Percentiles rank a stretch among this genome's conserved stretches.
Conservation (phyloP, 2,888 invertebrate genomes). For the Catocala fraxini region DNA sequence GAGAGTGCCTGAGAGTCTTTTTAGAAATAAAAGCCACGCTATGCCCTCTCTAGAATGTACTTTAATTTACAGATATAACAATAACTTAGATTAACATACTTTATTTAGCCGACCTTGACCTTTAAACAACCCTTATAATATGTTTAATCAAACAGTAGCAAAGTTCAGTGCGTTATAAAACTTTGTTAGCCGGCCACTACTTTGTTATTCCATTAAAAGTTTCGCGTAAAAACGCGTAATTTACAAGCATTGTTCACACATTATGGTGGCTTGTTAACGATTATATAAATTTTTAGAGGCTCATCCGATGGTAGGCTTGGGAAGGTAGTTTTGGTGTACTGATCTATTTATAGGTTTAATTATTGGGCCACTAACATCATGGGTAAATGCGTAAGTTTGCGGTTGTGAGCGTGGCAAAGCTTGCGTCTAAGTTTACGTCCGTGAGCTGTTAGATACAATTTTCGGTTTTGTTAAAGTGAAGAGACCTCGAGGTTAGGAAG, state of each 20-base stretch:
- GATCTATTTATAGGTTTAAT: neutral
- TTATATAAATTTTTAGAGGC: constrained; percentile 38
- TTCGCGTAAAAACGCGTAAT: constrained; percentile 49
- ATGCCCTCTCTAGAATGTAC: too few relatives aligned
- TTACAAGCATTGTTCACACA: constrained; percentile 31
- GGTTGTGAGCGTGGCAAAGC: too few relatives aligned
- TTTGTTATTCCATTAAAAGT: constrained; percentile 63
- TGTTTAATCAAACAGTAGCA: constrained; percentile 44
- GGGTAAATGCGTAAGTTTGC: too few relatives aligned
- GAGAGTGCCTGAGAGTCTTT: too few relatives aligned
- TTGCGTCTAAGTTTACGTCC: too few relatives aligned
- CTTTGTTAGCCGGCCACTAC: constrained; percentile 36
- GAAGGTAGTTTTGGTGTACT: neutral
- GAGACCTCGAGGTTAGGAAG: too few relatives aligned
- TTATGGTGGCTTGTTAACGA: constrained; percentile 33
- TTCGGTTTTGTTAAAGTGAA: too few relatives aligned
- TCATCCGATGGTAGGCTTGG: neutral
- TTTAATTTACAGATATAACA: too few relatives aligned
- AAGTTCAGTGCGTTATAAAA: constrained; percentile 39
- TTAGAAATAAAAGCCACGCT: too few relatives aligned
- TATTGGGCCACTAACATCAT: too few relatives aligned
- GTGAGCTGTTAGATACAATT: too few relatives aligned
- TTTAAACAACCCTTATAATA: constrained; percentile 1
- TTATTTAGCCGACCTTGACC: neutral
- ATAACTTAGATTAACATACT: too few relatives aligned